phyloP scores from a whole-genome alignment of 2,113 vertebrate genomes.

The Hoplias malabaricus region DNA sequence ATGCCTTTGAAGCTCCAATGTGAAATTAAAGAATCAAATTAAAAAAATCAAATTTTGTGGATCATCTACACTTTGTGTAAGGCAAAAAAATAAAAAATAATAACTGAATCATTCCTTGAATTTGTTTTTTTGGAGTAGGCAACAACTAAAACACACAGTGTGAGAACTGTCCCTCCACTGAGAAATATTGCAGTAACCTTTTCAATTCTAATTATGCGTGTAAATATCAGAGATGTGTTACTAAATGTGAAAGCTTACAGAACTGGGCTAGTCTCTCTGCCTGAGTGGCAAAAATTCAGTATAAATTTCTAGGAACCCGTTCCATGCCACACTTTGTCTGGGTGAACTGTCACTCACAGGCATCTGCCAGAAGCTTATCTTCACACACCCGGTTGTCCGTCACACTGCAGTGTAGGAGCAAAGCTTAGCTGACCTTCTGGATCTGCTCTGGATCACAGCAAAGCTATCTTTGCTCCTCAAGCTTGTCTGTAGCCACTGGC shows the following conservation, averaged over 20 bases:
- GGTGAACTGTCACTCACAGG: neutral
- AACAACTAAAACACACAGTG: no score
- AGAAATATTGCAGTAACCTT: no score
- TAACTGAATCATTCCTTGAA: no score
- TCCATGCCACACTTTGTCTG: neutral
- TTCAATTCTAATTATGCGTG: neutral
- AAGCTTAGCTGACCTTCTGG: slow-evolving; percentile 32
- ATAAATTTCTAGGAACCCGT: neutral
- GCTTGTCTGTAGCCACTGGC: slow-evolving; percentile 8
- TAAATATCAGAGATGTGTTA: neutral
- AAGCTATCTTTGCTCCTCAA: slow-evolving; percentile 36
- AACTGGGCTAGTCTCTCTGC: slow-evolving; percentile 25
- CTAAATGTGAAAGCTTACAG: slow-evolving; percentile 21
- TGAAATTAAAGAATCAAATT: no score
- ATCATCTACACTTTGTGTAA: no score
- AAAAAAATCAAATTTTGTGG: no score
- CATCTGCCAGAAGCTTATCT: slow-evolving; percentile 17
- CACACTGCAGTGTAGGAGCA: neutral
- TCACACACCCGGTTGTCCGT: neutral
- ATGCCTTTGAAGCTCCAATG: no score
- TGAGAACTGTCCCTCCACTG: no score
- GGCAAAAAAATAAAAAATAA: no score
- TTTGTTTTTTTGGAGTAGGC: no score
- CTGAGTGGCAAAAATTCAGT: neutral
- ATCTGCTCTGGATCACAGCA: slow-evolving; percentile 20